Evolutionary conservation across 2,113 vertebrate species (phyloP), one percentile per base, ranked within the genome.

Genomic region (Saguinus midas): DNA sequence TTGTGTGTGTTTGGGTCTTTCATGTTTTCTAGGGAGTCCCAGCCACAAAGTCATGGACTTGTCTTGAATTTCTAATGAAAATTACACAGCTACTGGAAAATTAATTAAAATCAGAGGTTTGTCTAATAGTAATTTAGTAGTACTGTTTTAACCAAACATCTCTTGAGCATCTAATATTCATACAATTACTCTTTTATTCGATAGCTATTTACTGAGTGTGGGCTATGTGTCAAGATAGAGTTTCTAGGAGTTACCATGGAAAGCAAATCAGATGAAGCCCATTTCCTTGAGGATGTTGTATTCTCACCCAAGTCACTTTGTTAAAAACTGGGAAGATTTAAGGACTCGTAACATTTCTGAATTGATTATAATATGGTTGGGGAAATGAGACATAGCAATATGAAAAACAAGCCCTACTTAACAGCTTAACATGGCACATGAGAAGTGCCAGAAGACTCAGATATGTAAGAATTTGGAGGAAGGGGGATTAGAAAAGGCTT

Each of bases 21-120:
- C 43, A 5, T 52, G 27, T 85, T 45, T 81, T 58, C 61, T 32
- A 75, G 75, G 18, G 29, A 94, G 23, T 82, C 25, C 37, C 43
- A 73, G 16, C 32, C 29, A 83, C 50, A 40, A 43, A 80, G 37
- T 57, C 43, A 94, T 79, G 66, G 20, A 11, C 21, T 64, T 83
- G 1, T 79, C 27, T 87, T 75, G 45, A 55, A 89, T 94, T 72
- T 82, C 32, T 94, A 91, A 68, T 8, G 29, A 84, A 92, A 97
- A 86, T 64, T 45, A 64, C 45, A 45, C 32, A 66, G 32, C 5
- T 68, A 3, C 83, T 45, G 68, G 70, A 90, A 87, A 93, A 86
- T 68, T 81, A 86, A 78, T 76, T 64, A 73, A 92, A 90, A 94
- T 45, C 9, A 68, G 68, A 52, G 27, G 2, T 61, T 29, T 8